These are phyloP conservation scores for Drosophila albomicans DNA, from an alignment of 1,140 invertebrate genomes.

Conservation along the genomic window DNA sequence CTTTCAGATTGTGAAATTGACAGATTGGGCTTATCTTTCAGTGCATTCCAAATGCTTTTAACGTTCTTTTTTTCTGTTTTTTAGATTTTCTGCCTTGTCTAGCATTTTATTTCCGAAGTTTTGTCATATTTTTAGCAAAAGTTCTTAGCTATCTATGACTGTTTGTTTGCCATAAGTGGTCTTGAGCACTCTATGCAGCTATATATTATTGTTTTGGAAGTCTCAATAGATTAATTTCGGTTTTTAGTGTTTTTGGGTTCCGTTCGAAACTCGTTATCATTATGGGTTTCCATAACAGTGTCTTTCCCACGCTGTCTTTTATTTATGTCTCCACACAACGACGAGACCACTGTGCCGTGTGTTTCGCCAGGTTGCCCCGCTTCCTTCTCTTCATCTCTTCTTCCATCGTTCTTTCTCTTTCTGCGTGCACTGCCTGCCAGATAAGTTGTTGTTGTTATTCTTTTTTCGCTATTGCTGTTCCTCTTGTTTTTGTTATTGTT, in stretches of 20 bases:
- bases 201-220: not conserved
- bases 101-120: not conserved
- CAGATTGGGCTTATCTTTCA: not conserved
- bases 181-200: not conserved
- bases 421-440: constrained; percentile 59
- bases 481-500: constrained; percentile 38
- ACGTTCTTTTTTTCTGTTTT: too few relatives aligned
- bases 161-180: not conserved
- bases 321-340: constrained; percentile 45
- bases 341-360: constrained; percentile 64
- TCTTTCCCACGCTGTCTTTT: constrained; percentile 59
- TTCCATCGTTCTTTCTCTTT: not conserved
- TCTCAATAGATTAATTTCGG: constrained; percentile 27
- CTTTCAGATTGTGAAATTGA: not conserved
- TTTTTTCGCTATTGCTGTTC: too few relatives aligned
- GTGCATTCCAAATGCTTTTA: too few relatives aligned
- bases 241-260: constrained; percentile 21
- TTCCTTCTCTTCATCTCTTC: not conserved
- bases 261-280: constrained; percentile 34
- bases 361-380: constrained; percentile 17
- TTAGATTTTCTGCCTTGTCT: too few relatives aligned
- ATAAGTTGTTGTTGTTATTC: constrained; percentile 51
- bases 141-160: not conserved
- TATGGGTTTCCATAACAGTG: constrained; percentile 31
- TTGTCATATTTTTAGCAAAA: not conserved